Evolutionary conservation across 2,888 invertebrate genomes (phyloP), one percentile per base, ranked within the genome.

Genomic region (Philereme transversata): DNA sequence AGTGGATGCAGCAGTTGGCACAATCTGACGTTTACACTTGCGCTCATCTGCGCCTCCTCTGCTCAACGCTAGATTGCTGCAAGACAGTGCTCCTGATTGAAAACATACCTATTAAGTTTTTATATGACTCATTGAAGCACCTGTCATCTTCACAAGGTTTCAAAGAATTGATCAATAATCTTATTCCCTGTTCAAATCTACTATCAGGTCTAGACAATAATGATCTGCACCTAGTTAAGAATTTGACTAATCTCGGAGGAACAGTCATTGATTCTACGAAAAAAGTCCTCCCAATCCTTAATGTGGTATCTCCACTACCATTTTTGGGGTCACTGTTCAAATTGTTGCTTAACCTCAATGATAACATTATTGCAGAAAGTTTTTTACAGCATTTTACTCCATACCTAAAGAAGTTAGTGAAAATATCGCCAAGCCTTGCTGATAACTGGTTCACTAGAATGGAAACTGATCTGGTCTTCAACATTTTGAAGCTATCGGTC

Each of bases 361-460:
- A 88, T 49, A 79, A 75, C 67, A 70, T 87, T 75, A 69, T 93
- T 10, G 84, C 88, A 57, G 71, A 84, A 43, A 56, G 70, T 22
- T 93, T 92, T 70, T 70, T 94, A 34, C 77, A 78, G 76, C 86
- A 77, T 72, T 82, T 78, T 52, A 72, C 70, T 58, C 73, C 71
- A n/a, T 94, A 94, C 76, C 76, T 94, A 33, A 79, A 75, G 55
- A 79, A 78, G 54, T 65, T 94, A 10, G 83, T 85, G 5, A 79
- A 76, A 22, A 80, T 67, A 58, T 59, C 70, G 22, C 88, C 87
- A 57, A 86, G 84, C 71, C 81, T 94, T n/a, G 88, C 86, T 60
- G 88, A 88, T 48, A 94, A 94, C 75, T 94, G 94, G 94, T 94
- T 94, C 75, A 94, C 94, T 0, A 94, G 94, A 86, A 90, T 93